These are phyloP conservation scores for Lucinisca nassula DNA, from an alignment of 2,888 invertebrate genomes.

Conservation along the genomic window DNA sequence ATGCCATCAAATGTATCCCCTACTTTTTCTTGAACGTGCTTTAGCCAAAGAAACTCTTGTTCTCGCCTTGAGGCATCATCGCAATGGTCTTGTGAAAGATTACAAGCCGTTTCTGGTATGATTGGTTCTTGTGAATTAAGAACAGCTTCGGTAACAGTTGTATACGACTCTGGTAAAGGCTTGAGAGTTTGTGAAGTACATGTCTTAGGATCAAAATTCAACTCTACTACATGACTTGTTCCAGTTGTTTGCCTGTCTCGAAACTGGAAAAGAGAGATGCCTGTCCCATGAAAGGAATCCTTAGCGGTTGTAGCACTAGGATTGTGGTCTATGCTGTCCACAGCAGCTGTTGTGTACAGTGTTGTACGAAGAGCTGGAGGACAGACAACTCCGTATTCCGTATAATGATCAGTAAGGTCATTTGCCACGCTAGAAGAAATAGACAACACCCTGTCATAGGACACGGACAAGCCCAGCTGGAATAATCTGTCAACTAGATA, in stretches of 20 bases:
- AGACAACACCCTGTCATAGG: background rate
- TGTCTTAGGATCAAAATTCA: too few relatives aligned
- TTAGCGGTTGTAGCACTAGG: background rate
- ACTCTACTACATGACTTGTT: too few relatives aligned
- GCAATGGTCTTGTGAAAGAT: too few relatives aligned
- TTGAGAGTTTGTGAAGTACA: too few relatives aligned
- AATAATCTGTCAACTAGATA: background rate
- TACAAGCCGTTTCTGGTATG: too few relatives aligned
- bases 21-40: too few relatives aligned
- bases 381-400: background rate
- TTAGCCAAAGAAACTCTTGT: too few relatives aligned
- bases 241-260: too few relatives aligned
- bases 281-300: background rate
- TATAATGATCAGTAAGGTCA: background rate
- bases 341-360: background rate
- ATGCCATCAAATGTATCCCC: too few relatives aligned
- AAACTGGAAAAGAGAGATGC: conserved; percentile 4
- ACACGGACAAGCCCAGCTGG: background rate
- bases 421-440: background rate
- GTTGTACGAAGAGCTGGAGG: background rate
- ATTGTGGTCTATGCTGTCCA: background rate
- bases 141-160: background rate
- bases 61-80: too few relatives aligned
- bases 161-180: background rate
- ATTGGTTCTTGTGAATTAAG: too few relatives aligned